Evolutionary conservation across 1,140 invertebrate species (phyloP), one percentile per base, ranked within the genome.

Genomic region (Macrotrachela quadricornifera): DNA sequence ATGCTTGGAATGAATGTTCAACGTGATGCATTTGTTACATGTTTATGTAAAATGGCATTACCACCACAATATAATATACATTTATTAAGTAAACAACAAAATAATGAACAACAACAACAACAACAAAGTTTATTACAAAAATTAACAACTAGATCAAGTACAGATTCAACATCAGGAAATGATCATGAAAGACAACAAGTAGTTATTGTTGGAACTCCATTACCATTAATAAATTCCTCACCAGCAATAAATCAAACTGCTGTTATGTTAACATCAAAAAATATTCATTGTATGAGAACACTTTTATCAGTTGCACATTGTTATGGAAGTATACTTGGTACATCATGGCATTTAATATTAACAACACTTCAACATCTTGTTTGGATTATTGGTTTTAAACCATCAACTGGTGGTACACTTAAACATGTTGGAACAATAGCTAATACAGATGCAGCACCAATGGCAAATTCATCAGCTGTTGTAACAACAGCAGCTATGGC

Each of bases 241-340:
- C 21, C 21, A 2, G 2, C 21, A 30, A 30, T 8, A 4, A 81
- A 84, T 63, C 83, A 85, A 69, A 83, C 82, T n/a, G 83, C 84
- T n/a, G 90, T 96, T 38, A 90, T 95, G 85, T 74, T 97, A 60
- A 96, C 90, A 8, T 83, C 87, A 0, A 91, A 95, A 63, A 96
- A 97, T 75, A 75, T 97, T 17, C 85, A 94, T 60, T 91, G 87
- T 42, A 91, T 95, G 80, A 75, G 86, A 57, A 80, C 88, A 8
- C 71, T 96, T 36, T 71, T 97, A 14, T 77, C 79, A 56, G 71
- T 92, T 38, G 87, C 88, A 3, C 83, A 88, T 64, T 80, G 83
- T 59, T 85, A 94, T 71, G 91, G 90, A 1, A 80, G 80, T 58
- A 82, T 90, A 57, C 72, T 96, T 15, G 84, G 84, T 43, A 80